Base-by-base conservation (phyloP, 2,888 invertebrate species). In the Netelia fuscicornis region DNA sequence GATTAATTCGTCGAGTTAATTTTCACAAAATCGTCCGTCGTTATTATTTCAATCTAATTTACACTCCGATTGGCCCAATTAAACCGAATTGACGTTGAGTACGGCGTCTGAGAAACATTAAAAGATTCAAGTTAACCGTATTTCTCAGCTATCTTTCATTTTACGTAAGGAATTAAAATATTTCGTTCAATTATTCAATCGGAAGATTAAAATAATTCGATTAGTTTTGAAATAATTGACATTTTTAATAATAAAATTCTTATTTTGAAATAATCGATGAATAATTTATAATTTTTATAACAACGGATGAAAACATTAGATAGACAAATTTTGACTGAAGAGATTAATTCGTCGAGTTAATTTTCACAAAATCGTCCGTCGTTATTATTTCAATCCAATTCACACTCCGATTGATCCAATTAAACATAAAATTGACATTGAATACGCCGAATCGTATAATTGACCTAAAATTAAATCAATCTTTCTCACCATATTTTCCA, bases 81-180 rank as follows among this genome's bases (percentile, higher is more conserved):
- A 48, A 13, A 13, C 13, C 0, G 2, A 48, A 48, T 1, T 48
- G 48, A 13, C 13, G 48, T 10, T 13, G 13, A 48, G 2, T 10
- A 48, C 17, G 17, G 17, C 3, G 30, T 30, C 74, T 13, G 54
- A 54, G 42, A 65, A 44, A 58, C 48, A 58, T 56, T 67, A 67
- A 67, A 64, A 65, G 17, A 11, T 75, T 25, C 30, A 11, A 30
- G 30, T 17, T 23, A 20, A n/a, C 30, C n/a, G 52, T 25, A 54
- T 65, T 76, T 65, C 30, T 23, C 13, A 42, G 75, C 56, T 54
- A 56, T 30, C 30, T 30, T 30, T 30, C 5, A 30, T 30, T 30
- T 30, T 30, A 30, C 30, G 30, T 5, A 5, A 30, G 6, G 30
- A 30, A 30, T 5, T 3, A 30, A 30, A 30, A 30, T 25, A 25